These are phyloP conservation scores for Trichogramma evanescens DNA, from an alignment of 2,888 invertebrate genomes.

Conservation along the genomic window DNA sequence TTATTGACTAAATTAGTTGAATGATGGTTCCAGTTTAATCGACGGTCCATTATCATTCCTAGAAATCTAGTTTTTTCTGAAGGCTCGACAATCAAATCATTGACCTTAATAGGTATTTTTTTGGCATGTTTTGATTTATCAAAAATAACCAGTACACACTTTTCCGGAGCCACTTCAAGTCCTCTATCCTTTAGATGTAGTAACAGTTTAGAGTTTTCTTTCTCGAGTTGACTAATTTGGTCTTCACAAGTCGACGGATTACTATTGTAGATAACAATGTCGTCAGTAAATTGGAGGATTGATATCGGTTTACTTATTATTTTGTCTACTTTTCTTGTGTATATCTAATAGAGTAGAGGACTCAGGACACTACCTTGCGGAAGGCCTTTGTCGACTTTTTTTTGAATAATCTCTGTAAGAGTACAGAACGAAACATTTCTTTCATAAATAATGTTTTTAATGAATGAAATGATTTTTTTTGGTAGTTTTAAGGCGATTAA, in stretches of 20 bases:
- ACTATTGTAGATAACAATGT: constrained; percentile 9
- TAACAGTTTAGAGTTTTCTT: not conserved
- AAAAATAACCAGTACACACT: constrained; percentile 18
- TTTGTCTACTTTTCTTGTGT: not conserved
- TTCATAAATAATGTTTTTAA: constrained; percentile 9
- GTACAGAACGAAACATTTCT: not conserved
- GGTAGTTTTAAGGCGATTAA: constrained; percentile 9
- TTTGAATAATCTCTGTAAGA: not conserved
- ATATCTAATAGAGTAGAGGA: constrained; percentile 5
- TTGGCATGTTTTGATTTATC: not conserved
- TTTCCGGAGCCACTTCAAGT: constrained; percentile 9
- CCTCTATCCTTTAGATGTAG: not conserved
- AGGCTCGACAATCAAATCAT: not conserved
- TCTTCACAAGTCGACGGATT: not conserved
- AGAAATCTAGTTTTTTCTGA: constrained; percentile 12
- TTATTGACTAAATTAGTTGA: not conserved
- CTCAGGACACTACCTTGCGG: constrained; percentile 15
- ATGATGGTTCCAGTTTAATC: constrained; percentile 13
- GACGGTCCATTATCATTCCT: constrained; percentile 11
- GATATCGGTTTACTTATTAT: not conserved
- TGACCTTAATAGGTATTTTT: not conserved
- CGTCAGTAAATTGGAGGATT: constrained; percentile 19
- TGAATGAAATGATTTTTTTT: constrained; percentile 9
- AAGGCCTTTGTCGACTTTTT: constrained; percentile 1
- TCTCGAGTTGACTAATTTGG: too few relatives aligned